phyloP scores from a whole-genome alignment of 1,140 invertebrate species.

The Pseudomyrmex gracilis region DNA sequence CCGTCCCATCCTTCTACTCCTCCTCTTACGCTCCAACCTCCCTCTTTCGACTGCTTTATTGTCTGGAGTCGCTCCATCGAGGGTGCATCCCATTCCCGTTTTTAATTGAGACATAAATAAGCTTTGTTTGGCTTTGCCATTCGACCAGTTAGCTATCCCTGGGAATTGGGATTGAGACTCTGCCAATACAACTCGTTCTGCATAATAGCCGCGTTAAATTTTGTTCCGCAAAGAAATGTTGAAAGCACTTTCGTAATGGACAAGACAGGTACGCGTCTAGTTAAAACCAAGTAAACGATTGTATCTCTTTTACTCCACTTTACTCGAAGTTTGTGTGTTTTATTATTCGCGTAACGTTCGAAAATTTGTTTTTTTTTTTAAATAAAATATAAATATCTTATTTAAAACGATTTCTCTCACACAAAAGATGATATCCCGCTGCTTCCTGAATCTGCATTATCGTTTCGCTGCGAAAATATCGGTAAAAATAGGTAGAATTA shows the following conservation, averaged over 20 bases:
- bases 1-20: conserved; percentile 53
- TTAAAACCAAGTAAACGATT: conserved; percentile 7
- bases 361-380: background rate
- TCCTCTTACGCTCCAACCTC: conserved; percentile 59
- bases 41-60: conserved; percentile 84
- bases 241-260: conserved; percentile 21
- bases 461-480: conserved; percentile 71
- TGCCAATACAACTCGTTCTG: conserved; percentile 85
- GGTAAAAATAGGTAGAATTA: conserved; percentile 72
- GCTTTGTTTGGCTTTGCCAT: conserved; percentile 86
- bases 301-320: background rate
- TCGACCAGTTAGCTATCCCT: conserved; percentile 80
- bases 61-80: conserved; percentile 85
- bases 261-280: conserved; percentile 60
- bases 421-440: conserved; percentile 28
- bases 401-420: background rate
- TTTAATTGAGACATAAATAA: conserved; percentile 87
- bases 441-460: conserved; percentile 59
- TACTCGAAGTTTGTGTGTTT: background rate
- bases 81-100: conserved; percentile 85
- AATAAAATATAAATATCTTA: background rate
- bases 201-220: conserved; percentile 85
- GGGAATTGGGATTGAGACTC: conserved; percentile 85
- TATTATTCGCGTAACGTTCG: too few species aligned
- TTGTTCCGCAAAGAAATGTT: conserved; percentile 66